A percentile compares a stretch with the other conserved stretches of the same genome.
Evolutionary conservation across 53 echinoderm and acorn worm species (phyloP).

Genomic region (Antedon mediterranea): DNA sequence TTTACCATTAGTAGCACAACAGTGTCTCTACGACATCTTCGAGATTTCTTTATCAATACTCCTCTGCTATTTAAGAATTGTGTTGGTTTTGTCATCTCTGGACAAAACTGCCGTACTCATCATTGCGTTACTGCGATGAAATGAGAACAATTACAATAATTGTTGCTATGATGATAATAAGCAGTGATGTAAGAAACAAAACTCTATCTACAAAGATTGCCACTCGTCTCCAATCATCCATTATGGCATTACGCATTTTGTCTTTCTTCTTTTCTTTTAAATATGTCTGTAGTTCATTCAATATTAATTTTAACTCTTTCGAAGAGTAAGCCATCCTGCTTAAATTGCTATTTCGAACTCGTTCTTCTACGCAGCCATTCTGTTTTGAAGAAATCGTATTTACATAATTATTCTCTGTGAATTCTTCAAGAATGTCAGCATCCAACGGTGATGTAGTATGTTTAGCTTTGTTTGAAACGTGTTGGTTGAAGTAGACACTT

Average conservation of each 20-base stretch:
- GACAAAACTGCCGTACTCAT: no score
- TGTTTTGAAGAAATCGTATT: not conserved
- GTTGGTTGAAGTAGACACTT: not conserved
- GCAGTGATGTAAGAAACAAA: not conserved
- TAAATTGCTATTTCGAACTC: not conserved
- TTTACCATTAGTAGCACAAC: no score
- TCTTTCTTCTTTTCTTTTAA: not conserved
- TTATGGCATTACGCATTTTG: not conserved
- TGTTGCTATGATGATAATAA: not conserved
- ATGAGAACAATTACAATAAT: not conserved
- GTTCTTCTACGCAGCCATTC: not conserved
- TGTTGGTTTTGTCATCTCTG: no score
- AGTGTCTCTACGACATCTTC: no score
- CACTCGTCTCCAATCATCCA: not conserved
- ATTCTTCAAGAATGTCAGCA: no score
- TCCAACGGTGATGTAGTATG: not conserved
- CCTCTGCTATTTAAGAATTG: no score
- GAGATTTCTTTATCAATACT: no score
- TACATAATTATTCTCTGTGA: not conserved
- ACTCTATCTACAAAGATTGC: not conserved
- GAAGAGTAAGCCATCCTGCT: not conserved
- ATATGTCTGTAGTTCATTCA: not conserved
- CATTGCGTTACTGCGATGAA: no score
- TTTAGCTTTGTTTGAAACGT: not conserved
- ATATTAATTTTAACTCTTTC: not conserved